These are phyloP conservation scores for Phalacrocorax brasilianus DNA, from an alignment of 2,113 vertebrate genomes.

Conservation along the genomic window DNA sequence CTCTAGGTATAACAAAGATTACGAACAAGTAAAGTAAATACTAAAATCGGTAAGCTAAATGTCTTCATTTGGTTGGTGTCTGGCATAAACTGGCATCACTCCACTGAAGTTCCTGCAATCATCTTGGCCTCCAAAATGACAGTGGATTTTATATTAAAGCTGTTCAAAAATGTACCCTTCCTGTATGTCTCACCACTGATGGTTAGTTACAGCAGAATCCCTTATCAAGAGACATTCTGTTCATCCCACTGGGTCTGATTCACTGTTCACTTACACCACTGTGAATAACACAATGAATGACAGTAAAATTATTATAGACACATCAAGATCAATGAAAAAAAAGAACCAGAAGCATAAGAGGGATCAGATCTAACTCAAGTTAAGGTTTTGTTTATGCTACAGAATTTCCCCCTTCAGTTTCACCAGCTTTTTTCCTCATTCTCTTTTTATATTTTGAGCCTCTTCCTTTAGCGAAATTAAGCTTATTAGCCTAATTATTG, in stretches of 20 bases:
- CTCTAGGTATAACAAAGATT: background rate
- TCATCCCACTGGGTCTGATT: background rate
- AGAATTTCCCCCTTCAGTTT: background rate
- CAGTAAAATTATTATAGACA: background rate
- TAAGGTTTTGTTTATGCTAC: background rate
- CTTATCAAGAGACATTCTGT: background rate
- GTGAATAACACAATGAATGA: background rate
- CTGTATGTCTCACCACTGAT: background rate
- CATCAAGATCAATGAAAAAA: background rate
- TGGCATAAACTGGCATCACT: background rate
- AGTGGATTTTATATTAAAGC: background rate
- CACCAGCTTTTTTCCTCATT: background rate
- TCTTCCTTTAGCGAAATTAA: background rate
- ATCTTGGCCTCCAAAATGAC: background rate
- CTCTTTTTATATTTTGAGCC: background rate
- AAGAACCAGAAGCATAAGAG: background rate
- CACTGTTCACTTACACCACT: background rate
- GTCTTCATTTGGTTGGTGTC: background rate
- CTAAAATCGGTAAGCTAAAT: background rate
- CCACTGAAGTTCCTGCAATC: background rate
- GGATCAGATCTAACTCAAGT: background rate
- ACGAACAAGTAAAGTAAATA: background rate
- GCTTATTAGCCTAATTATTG: background rate
- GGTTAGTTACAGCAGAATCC: background rate
- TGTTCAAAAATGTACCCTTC: background rate